A percentile compares a stretch with the other conserved stretches of the same genome.
Evolutionary conservation across 2,888 invertebrate genomes (phyloP).

Genomic region (Drosophila bunnanda): DNA sequence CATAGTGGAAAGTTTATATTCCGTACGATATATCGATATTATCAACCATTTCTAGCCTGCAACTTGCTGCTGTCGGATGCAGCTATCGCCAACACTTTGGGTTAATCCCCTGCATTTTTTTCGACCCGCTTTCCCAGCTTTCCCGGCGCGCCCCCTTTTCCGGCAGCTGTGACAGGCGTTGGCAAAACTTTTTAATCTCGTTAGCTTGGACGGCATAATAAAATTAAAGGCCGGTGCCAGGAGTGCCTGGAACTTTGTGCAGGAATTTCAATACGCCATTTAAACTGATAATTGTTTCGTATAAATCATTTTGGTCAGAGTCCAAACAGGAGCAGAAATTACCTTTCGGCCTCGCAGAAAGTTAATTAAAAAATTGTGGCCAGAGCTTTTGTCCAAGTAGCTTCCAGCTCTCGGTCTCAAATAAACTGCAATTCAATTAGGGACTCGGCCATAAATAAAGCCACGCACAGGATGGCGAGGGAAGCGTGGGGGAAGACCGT

Average conservation of each 20-base stretch:
- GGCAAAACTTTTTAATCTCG: conserved; percentile 78
- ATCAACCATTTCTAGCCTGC: conserved; percentile 28
- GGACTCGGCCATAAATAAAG: conserved; percentile 73
- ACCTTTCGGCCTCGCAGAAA: conserved; percentile 61
- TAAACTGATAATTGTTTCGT: conserved; percentile 78
- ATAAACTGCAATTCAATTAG: conserved; percentile 81
- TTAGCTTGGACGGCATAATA: conserved; percentile 69
- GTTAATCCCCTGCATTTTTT: conserved; percentile 16
- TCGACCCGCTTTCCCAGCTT: neutral
- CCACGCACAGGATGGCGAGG: conserved; percentile 35
- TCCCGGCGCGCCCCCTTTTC: conserved; percentile 1
- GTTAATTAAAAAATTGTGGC: conserved; percentile 80
- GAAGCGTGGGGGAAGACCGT: neutral
- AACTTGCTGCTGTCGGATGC: conserved; percentile 30
- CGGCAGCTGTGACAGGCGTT: conserved; percentile 53
- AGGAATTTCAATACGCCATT: conserved; percentile 77
- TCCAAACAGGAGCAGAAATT: conserved; percentile 42
- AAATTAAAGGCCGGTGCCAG: conserved; percentile 69
- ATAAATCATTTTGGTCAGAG: conserved; percentile 67
- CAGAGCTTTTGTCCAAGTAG: conserved; percentile 63
- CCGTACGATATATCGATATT: neutral
- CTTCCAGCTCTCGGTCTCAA: conserved; percentile 49
- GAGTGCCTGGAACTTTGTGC: conserved; percentile 41
- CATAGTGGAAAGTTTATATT: neutral
- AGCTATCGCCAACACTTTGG: conserved; percentile 68